Percentiles rank a stretch among this genome's conserved stretches.
These are phyloP conservation scores for Luscinia luscinia DNA, from an alignment of 2,797 vertebrate genomes.

Conservation along the genomic window DNA sequence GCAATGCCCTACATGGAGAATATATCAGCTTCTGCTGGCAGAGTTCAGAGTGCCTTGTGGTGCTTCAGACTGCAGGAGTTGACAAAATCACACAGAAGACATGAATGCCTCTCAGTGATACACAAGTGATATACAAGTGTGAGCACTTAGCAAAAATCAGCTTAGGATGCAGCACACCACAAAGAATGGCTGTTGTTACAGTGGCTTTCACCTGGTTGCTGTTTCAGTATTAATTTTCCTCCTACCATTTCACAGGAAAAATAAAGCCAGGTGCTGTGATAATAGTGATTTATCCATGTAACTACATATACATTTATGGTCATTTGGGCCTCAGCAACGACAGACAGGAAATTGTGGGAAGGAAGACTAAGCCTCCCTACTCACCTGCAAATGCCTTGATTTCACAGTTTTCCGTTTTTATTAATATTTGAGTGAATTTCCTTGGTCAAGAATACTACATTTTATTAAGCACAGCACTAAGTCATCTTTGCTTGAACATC, in stretches of 20 bases:
- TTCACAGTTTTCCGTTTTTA: not conserved
- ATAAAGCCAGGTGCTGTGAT: not conserved
- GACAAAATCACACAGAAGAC: not conserved
- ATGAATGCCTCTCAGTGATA: not conserved
- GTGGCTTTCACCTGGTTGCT: conserved; percentile 1
- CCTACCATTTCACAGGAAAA: not conserved
- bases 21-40: not conserved
- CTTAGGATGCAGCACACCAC: not conserved
- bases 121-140: not conserved
- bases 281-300: not conserved
- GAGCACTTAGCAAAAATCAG: conserved; percentile 4
- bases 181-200: not conserved
- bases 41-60: not conserved
- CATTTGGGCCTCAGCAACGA: not conserved
- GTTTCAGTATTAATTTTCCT: conserved; percentile 35
- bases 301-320: not conserved
- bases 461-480: not conserved
- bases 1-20: not conserved
- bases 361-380: not conserved
- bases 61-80: not conserved
- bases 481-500: not conserved
- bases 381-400: not conserved
- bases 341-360: not conserved
- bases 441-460: not conserved
- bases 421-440: not conserved